Base-by-base conservation (phyloP, 2,113 vertebrate genomes). In the Poeciliopsis prolifica region DNA sequence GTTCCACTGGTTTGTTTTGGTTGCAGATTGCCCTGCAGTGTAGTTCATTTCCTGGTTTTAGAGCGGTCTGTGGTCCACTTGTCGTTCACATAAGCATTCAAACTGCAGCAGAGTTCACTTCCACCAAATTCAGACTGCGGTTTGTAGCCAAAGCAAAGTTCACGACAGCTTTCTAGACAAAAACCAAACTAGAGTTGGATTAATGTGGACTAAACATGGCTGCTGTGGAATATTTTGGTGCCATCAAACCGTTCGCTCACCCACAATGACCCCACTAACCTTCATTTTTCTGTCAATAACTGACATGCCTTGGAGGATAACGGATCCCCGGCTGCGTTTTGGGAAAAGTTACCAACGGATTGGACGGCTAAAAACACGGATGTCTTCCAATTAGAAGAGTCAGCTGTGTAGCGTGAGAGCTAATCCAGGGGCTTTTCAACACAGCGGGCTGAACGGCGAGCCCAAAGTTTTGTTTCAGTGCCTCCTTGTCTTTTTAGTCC, bases 341-440 rank as follows among this genome's bases (percentile, higher is more conserved):
- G 75, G 61, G 74, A 37, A 79, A 91, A 88, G 86, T 86, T 86
- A 80, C 77, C 89, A 80, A 85, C 70, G 87, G 88, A 86, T 91
- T 84, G 85, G 80, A 80, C 72, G 48, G 74, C 71, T 64, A 83
- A 87, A 80, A 84, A 67, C 81, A 78, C 78, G 77, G 77, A 80
- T 85, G 87, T 79, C 61, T 69, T 88, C 89, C 92, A 93, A 92
- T 92, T 92, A 92, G 78, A 89, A 89, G 80, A 86, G 87, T 83
- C 87, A 88, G 77, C 77, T 79, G 78, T 88, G 85, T 86, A 81
- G 44, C 69, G 86, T 82, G 83, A 81, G 89, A 88, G 88, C 87
- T 92, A 89, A 92, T 92, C 87, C 90, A 86, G 12, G 15, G 69
- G 85, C 76, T 85, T 87, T 86, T 80, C 78, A 74, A 82, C 83